A percentile compares a stretch with the other conserved stretches of the same genome.
Evolutionary conservation across 2,888 invertebrate species (phyloP).

Genomic region (Erannis defoliaria): DNA sequence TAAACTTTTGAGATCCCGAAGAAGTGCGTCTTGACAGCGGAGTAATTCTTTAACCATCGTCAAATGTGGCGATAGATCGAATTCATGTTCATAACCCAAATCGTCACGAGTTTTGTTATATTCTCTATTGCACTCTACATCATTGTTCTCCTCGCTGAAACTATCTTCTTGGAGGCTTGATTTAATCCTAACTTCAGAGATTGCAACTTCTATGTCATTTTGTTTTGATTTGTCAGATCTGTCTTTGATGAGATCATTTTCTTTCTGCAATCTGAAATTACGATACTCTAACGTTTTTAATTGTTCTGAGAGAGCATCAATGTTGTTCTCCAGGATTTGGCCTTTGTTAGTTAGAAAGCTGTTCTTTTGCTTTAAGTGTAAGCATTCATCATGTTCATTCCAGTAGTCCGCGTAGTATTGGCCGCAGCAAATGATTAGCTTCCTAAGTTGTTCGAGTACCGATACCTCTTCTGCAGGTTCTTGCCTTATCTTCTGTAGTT

Average conservation of each 20-base stretch:
- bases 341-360: constrained; percentile 64
- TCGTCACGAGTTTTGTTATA: background rate
- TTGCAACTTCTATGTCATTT: constrained; percentile 14
- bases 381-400: constrained; percentile 56
- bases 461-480: constrained; percentile 50
- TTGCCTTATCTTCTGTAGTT: constrained; percentile 58
- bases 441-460: constrained; percentile 56
- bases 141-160: background rate
- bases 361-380: constrained; percentile 62
- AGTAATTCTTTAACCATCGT: constrained; percentile 61
- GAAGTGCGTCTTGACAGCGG: constrained; percentile 60
- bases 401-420: constrained; percentile 63
- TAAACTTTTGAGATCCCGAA: constrained; percentile 59
- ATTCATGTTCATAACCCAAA: constrained; percentile 30
- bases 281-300: constrained; percentile 51
- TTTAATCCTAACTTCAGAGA: constrained; percentile 32
- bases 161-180: constrained; percentile 1
- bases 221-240: constrained; percentile 2
- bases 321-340: constrained; percentile 58
- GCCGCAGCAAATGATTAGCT: constrained; percentile 63
- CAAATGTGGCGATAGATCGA: constrained; percentile 62
- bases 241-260: constrained; percentile 40
- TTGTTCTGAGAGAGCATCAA: constrained; percentile 53
- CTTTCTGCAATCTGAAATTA: constrained; percentile 50
- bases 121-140: constrained; percentile 5